Percentiles rank a stretch among this genome's conserved stretches.
phyloP scores from a whole-genome alignment of 2,113 vertebrate genomes.

The Etheostoma cragini region DNA sequence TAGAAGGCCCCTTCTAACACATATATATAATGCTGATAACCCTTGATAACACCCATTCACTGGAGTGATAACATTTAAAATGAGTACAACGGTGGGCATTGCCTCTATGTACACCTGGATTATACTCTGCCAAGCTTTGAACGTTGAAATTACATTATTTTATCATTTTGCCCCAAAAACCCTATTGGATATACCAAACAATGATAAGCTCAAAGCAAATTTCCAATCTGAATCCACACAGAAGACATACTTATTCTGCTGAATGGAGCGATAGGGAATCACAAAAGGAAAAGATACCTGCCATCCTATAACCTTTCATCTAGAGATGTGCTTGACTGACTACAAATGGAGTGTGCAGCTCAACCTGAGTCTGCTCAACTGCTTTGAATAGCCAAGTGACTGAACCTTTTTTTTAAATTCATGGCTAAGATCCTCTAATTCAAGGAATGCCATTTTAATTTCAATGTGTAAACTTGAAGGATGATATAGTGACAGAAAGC shows the following conservation, averaged over 20 bases:
- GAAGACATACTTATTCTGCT: not conserved
- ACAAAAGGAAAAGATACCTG: conserved; percentile 36
- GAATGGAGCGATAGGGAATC: conserved; percentile 18
- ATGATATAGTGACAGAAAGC: conserved; percentile 14
- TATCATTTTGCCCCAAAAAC: not conserved
- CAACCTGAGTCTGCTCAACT: conserved; percentile 17
- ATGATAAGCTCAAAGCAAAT: conserved; percentile 27
- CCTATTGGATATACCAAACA: not conserved
- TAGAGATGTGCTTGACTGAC: conserved; percentile 52
- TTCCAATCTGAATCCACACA: conserved; percentile 21
- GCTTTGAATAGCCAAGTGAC: conserved; percentile 35
- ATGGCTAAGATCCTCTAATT: conserved; percentile 28
- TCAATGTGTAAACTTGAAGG: conserved; percentile 16
- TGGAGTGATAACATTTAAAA: too few relatives aligned
- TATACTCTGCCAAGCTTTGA: not conserved
- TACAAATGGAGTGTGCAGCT: conserved; percentile 50
- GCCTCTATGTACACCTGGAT: too few relatives aligned
- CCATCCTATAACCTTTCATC: conserved; percentile 55
- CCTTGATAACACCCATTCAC: too few relatives aligned
- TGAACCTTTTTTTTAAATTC: conserved; percentile 1
- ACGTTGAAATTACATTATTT: conserved; percentile 8
- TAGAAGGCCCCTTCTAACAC: too few relatives aligned
- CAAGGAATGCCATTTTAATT: conserved; percentile 34
- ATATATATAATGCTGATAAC: too few relatives aligned
- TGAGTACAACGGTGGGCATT: too few relatives aligned